Percentiles rank a stretch among this genome's conserved stretches.
Conservation (phyloP, 2,113 vertebrate genomes). For the Columba janthina region DNA sequence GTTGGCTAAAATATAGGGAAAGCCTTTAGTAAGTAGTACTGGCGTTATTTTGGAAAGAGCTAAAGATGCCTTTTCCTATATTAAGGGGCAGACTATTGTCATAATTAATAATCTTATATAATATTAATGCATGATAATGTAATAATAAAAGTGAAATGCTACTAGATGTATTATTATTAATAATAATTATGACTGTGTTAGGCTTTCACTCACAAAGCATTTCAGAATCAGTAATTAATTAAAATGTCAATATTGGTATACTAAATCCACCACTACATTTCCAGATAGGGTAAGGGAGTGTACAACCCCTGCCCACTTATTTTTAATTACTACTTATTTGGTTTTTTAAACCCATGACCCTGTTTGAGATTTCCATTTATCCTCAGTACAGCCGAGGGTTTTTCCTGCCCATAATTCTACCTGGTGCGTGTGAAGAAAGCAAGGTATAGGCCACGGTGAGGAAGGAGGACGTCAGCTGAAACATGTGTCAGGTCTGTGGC, state of each 20-base stretch:
- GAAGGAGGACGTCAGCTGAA: accelerated
- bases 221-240: constrained; percentile 46
- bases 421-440: neutral
- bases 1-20: neutral
- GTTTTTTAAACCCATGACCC: neutral
- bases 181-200: neutral
- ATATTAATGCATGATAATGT: constrained; percentile 30
- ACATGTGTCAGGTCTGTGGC: neutral
- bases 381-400: neutral
- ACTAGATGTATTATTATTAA: neutral
- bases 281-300: constrained; percentile 2
- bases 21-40: neutral
- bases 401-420: neutral
- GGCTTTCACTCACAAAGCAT: neutral
- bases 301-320: neutral
- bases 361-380: neutral
- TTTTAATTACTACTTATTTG: constrained; percentile 49
- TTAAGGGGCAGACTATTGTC: neutral
- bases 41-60: neutral
- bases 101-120: constrained; percentile 17
- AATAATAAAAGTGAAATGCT: constrained; percentile 15
- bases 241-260: constrained; percentile 40
- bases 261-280: constrained; percentile 18
- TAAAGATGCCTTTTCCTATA: neutral
- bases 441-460: neutral